Evolutionary conservation across 2,888 invertebrate genomes (phyloP).

Genomic region (Lamproptera curius): DNA sequence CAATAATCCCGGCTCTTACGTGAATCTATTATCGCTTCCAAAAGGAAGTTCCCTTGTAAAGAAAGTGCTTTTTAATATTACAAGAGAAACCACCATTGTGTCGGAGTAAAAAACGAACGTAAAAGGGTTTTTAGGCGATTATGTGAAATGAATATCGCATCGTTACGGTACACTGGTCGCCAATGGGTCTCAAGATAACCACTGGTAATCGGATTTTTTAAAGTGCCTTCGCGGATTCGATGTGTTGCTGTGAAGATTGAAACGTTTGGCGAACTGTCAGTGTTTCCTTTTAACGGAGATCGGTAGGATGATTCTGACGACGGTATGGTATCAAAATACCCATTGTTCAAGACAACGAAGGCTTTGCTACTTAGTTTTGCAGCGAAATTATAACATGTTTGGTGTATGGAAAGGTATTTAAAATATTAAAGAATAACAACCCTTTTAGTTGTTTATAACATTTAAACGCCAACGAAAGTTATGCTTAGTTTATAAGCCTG

Average conservation of each 20-base stretch:
- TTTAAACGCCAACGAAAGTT: too few relatives aligned
- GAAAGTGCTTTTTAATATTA: constrained; percentile 24
- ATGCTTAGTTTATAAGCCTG: too few relatives aligned
- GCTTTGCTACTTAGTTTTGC: too few relatives aligned
- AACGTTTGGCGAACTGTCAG: constrained; percentile 6
- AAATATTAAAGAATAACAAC: too few relatives aligned
- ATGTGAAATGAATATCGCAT: constrained; percentile 33
- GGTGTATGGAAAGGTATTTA: too few relatives aligned
- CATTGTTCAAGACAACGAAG: too few relatives aligned
- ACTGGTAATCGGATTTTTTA: constrained; percentile 51
- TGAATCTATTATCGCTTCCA: constrained; percentile 21
- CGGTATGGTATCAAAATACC: too few relatives aligned
- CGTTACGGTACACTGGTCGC: constrained; percentile 47
- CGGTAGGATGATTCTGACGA: too few relatives aligned
- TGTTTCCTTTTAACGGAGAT: too few relatives aligned
- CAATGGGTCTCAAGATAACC: constrained; percentile 46
- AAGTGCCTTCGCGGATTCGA: constrained; percentile 13
- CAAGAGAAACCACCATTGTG: constrained; percentile 21
- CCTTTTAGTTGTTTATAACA: too few relatives aligned
- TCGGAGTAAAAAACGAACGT: constrained; percentile 7
- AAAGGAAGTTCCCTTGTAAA: constrained; percentile 24
- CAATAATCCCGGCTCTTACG: constrained; percentile 19
- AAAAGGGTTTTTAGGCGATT: constrained; percentile 29
- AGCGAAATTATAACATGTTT: too few relatives aligned
- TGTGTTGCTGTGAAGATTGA: constrained; percentile 1